Evolutionary conservation across 2,113 vertebrate species (phyloP).

Genomic region (Dunckerocampus dactyliophorus): DNA sequence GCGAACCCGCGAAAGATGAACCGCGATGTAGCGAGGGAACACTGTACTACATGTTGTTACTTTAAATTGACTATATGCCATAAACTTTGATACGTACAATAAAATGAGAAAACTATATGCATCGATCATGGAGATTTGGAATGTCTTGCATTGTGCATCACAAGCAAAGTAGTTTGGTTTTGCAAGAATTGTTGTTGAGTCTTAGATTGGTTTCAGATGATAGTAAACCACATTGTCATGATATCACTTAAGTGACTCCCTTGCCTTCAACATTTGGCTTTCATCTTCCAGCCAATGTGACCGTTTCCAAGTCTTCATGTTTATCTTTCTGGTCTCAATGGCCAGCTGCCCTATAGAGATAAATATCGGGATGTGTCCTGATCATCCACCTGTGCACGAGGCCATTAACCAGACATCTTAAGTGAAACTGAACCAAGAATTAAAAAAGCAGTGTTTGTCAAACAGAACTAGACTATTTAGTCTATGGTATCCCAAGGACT

Average conservation of each 20-base stretch:
- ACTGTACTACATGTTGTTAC: no score
- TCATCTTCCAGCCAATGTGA: neutral
- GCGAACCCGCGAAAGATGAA: no score
- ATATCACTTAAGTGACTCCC: neutral
- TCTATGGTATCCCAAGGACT: constrained; percentile 52
- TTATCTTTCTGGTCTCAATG: no score
- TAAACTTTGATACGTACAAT: no score
- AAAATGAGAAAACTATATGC: no score
- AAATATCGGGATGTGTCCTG: constrained; percentile 3
- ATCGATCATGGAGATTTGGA: no score
- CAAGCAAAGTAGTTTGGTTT: neutral
- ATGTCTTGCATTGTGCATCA: neutral
- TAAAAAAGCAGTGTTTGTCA: constrained; percentile 23
- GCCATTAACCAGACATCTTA: constrained; percentile 46
- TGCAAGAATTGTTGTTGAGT: neutral
- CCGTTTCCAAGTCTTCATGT: neutral
- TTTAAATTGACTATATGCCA: no score
- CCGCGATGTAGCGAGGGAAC: no score
- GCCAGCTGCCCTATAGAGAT: neutral
- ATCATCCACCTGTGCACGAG: constrained; percentile 22
- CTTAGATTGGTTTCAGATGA: neutral
- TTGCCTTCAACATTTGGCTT: neutral
- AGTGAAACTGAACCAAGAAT: constrained; percentile 18
- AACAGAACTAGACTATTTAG: constrained; percentile 54
- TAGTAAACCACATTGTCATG: neutral